A percentile compares a stretch with the other conserved stretches of the same genome.
Evolutionary conservation across 2,113 vertebrate species (phyloP).

Genomic region (Rhabdornis inornatus): DNA sequence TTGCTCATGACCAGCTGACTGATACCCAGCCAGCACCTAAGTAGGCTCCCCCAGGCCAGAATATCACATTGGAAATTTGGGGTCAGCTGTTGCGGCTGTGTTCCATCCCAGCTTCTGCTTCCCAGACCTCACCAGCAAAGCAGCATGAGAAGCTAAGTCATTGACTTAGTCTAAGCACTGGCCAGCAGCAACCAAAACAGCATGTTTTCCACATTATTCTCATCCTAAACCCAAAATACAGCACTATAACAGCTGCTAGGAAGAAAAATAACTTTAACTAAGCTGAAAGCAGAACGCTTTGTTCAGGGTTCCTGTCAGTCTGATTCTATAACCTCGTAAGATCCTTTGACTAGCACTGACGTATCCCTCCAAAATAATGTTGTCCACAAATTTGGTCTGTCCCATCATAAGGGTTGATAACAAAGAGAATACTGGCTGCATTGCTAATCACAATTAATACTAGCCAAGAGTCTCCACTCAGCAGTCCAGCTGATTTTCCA

Average conservation of each 20-base stretch:
- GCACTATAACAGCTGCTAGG: not conserved
- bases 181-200: not conserved
- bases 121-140: not conserved
- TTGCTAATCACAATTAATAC: not conserved
- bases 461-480: not conserved
- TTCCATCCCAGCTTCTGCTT: not conserved
- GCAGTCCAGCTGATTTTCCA: not conserved
- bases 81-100: not conserved
- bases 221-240: not conserved
- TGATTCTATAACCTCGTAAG: not conserved
- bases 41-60: not conserved
- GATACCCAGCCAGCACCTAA: not conserved
- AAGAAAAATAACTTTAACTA: not conserved
- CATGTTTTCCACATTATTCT: not conserved
- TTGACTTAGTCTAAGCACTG: not conserved
- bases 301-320: not conserved
- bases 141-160: not conserved
- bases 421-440: not conserved
- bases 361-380: not conserved
- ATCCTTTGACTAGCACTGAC: not conserved
- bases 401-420: not conserved
- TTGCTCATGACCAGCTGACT: not conserved
- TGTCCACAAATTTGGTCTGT: not conserved
- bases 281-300: not conserved
- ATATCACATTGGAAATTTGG: fast-evolving